Conservation (phyloP, 2,113 vertebrate genomes). For the Hippocampus barbouri region DNA sequence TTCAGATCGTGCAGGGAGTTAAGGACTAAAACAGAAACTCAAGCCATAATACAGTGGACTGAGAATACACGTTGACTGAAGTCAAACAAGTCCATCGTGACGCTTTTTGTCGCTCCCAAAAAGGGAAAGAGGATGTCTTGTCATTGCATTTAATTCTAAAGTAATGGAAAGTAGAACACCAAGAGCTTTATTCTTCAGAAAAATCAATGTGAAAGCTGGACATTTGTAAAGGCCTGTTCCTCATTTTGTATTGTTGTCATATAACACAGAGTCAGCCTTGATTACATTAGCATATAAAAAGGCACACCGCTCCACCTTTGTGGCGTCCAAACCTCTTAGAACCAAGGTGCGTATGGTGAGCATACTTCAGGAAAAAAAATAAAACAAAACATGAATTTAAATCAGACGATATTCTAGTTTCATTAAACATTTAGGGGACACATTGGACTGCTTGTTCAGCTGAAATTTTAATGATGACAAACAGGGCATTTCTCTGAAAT, state of each 20-base stretch:
- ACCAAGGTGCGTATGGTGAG: background rate
- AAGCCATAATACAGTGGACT: background rate
- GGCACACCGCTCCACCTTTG: slow-evolving; percentile 1
- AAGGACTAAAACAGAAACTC: background rate
- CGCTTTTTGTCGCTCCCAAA: background rate
- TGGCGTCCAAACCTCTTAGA: background rate
- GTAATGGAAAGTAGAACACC: background rate
- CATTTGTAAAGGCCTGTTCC: background rate
- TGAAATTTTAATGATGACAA: slow-evolving; percentile 37
- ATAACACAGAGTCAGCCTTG: slow-evolving; percentile 13
- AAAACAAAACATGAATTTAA: background rate
- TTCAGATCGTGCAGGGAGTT: background rate
- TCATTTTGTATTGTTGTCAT: background rate
- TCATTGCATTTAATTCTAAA: background rate
- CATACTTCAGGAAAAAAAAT: background rate
- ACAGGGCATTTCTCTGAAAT: slow-evolving; percentile 33
- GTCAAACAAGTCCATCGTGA: background rate
- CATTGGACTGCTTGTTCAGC: slow-evolving; percentile 20
- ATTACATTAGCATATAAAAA: slow-evolving; percentile 35
- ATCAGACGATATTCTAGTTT: slow-evolving; percentile 3
- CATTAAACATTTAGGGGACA: slow-evolving; percentile 11
- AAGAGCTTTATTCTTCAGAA: background rate
- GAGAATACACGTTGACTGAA: background rate
- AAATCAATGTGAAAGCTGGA: background rate
- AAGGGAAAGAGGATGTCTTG: background rate